Conservation (phyloP, 2,797 vertebrate species). For the Lemur catta region DNA sequence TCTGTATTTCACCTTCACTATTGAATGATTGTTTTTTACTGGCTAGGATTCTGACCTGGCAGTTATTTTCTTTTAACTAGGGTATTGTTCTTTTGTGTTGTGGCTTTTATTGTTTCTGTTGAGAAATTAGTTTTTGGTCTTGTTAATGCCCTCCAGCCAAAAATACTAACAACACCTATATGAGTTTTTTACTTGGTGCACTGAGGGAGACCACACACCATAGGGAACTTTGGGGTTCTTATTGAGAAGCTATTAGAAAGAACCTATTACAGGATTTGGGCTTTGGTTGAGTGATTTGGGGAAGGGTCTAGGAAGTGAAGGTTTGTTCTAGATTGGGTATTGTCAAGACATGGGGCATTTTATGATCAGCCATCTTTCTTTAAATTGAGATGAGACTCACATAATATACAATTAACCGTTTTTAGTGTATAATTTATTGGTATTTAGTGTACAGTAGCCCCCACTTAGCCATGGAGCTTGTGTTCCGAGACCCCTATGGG, state of each 20-base stretch:
- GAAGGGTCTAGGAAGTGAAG: neutral
- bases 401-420: neutral
- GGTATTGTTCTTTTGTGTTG: conserved; percentile 1
- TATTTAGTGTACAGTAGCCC: neutral
- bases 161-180: neutral
- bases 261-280: neutral
- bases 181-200: neutral
- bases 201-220: neutral
- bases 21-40: neutral
- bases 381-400: no score
- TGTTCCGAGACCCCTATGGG: neutral
- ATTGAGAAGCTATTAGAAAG: neutral
- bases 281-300: conserved; percentile 25
- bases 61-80: neutral
- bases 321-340: neutral
- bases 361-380: neutral
- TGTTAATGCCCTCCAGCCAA: neutral
- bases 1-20: neutral
- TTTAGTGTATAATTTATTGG: neutral
- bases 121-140: neutral
- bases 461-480: neutral
- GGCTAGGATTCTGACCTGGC: neutral
- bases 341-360: neutral
- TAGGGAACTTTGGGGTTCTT: neutral
- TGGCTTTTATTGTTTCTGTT: conserved; percentile 28